Conservation (phyloP, 2,797 vertebrate species). For the Takifugu ocellatus region DNA sequence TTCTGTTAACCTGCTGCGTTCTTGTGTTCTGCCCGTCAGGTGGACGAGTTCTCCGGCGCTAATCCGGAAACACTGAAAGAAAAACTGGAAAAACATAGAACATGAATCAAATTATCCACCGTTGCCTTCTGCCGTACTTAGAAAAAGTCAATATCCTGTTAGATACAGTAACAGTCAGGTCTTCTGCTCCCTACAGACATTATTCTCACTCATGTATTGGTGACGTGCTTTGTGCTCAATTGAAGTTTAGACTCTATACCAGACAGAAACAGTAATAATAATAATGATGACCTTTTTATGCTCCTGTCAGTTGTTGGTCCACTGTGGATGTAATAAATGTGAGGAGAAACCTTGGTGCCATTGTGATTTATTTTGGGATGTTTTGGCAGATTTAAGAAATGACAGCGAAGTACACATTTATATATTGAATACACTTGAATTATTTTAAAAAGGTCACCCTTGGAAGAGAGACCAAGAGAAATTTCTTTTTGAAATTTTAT, state of each 20-base stretch:
- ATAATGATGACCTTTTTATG: too few species aligned
- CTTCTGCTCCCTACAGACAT: background rate
- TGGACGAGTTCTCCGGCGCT: slow-evolving; percentile 78
- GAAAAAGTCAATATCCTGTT: slow-evolving; percentile 1
- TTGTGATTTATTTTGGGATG: background rate
- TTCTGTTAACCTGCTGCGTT: too few species aligned
- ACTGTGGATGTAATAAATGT: slow-evolving; percentile 43
- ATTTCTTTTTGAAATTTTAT: too few species aligned
- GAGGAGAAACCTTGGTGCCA: background rate
- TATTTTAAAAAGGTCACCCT: too few species aligned
- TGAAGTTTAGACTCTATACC: too few species aligned
- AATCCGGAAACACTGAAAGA: slow-evolving; percentile 70
- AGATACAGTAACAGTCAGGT: slow-evolving; percentile 6
- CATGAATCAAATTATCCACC: background rate
- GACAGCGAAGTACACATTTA: too few species aligned
- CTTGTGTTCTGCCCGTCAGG: slow-evolving; percentile 53
- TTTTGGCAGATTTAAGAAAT: too few species aligned
- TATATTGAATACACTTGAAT: too few species aligned
- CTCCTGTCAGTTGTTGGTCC: slow-evolving; percentile 13
- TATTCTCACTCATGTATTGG: slow-evolving; percentile 14
- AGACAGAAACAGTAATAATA: too few species aligned
- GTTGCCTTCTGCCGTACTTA: background rate
- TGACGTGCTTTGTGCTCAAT: background rate
- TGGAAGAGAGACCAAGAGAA: too few species aligned
- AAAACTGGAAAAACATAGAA: slow-evolving; percentile 47